phyloP scores from a whole-genome alignment of 2,888 invertebrate genomes.

The Torymus texanus region DNA sequence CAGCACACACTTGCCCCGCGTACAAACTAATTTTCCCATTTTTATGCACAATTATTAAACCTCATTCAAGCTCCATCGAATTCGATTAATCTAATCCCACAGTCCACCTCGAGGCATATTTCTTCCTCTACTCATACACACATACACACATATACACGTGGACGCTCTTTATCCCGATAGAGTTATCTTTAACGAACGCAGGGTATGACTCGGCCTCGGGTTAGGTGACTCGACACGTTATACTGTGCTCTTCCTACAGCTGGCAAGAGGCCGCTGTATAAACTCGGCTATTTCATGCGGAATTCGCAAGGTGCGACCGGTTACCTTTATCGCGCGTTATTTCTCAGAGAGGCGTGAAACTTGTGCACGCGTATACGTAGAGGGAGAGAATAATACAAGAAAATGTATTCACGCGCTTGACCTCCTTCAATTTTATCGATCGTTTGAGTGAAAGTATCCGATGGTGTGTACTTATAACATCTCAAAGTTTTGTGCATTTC shows the following conservation, averaged over 20 bases:
- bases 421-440: conserved; percentile 44
- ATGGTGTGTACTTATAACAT: conserved; percentile 2
- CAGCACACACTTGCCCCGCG: no score
- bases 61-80: no score
- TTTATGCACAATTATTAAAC: no score
- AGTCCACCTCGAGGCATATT: no score
- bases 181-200: conserved; percentile 61
- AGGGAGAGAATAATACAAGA: conserved; percentile 26
- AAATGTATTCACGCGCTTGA: conserved; percentile 40
- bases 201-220: conserved; percentile 59
- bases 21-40: no score
- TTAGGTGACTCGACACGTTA: no score
- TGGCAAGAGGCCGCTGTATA: conserved; percentile 25
- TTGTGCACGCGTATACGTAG: no score
- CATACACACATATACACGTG: conserved; percentile 1
- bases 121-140: conserved; percentile 24
- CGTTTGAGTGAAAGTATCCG: conserved; percentile 45
- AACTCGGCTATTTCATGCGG: conserved; percentile 40
- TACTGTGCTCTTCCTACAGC: no score
- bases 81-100: no score
- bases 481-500: conserved; percentile 11
- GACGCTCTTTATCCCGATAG: conserved; percentile 62
- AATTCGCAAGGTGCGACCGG: conserved; percentile 24
- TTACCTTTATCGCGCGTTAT: not conserved
- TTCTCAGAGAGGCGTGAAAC: not conserved